phyloP scores from a whole-genome alignment of 2,797 vertebrate genomes.

The Rhynchonycteris naso region DNA sequence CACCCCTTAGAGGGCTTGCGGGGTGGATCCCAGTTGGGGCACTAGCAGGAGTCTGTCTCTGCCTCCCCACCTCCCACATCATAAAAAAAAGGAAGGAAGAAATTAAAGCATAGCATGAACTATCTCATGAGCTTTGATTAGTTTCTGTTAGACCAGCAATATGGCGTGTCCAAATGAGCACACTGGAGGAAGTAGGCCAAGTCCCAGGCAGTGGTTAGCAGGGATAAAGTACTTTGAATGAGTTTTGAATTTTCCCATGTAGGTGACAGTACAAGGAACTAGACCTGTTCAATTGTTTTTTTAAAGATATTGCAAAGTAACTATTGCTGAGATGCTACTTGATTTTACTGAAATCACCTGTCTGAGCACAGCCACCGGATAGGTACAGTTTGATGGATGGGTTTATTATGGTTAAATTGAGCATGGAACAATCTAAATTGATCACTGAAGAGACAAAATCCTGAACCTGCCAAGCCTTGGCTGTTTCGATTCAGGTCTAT shows the following conservation, averaged over 20 bases:
- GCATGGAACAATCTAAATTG: conserved; percentile 65
- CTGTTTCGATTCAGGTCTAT: conserved; percentile 39
- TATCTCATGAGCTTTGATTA: background rate
- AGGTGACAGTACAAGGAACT: background rate
- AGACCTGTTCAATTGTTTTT: background rate
- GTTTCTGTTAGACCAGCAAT: background rate
- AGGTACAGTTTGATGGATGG: conserved; percentile 68
- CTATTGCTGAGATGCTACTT: conserved; percentile 10
- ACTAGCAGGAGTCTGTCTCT: no score
- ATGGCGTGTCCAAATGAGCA: background rate
- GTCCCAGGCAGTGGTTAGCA: background rate
- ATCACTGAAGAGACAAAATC: conserved; percentile 70
- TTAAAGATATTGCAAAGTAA: background rate
- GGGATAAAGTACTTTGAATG: background rate
- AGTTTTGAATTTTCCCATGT: background rate
- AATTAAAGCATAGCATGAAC: background rate
- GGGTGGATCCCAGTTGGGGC: no score
- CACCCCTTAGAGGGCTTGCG: no score
- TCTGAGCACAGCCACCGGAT: background rate
- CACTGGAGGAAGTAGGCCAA: background rate
- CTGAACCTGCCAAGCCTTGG: background rate
- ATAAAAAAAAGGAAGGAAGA: no score
- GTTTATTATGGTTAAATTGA: conserved; percentile 76
- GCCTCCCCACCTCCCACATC: no score
- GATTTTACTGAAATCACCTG: conserved; percentile 66